phyloP scores from a whole-genome alignment of 2,888 invertebrate genomes.

The Caenorhabditis japonica region DNA sequence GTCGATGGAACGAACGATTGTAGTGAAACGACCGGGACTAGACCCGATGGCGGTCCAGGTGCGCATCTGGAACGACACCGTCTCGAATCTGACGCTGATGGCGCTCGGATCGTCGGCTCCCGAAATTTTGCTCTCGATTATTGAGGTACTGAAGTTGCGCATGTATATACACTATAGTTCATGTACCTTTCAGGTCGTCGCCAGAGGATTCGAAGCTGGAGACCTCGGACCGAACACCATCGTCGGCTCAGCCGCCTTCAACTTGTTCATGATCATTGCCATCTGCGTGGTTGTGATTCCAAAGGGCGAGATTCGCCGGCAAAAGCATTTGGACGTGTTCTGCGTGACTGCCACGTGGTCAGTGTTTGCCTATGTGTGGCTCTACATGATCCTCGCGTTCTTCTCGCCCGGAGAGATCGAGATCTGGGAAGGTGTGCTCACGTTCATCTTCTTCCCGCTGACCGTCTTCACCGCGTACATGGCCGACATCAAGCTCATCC shows the following conservation, averaged over 20 bases:
- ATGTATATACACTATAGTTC: too few relatives aligned
- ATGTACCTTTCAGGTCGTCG: slow-evolving; percentile 79
- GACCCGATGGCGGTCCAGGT: slow-evolving; percentile 88
- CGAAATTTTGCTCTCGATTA: slow-evolving; percentile 95
- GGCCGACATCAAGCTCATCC: slow-evolving; percentile 85
- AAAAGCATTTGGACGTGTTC: slow-evolving; percentile 85
- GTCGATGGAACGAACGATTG: slow-evolving; percentile 89
- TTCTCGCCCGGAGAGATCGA: slow-evolving; percentile 81
- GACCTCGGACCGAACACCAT: slow-evolving; percentile 98
- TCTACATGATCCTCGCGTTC: slow-evolving; percentile 92
- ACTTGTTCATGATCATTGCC: slow-evolving; percentile 96
- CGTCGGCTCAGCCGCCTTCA: slow-evolving; percentile 98
- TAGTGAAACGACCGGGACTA: slow-evolving; percentile 89
- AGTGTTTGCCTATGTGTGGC: slow-evolving; percentile 97
- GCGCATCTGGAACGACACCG: slow-evolving; percentile 98
- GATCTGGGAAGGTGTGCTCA: slow-evolving; percentile 97
- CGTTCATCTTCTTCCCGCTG: slow-evolving; percentile 94
- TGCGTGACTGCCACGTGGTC: slow-evolving; percentile 95
- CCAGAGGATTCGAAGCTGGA: slow-evolving; percentile 93
- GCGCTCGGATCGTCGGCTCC: slow-evolving; percentile 96
- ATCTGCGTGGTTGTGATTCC: slow-evolving; percentile 84
- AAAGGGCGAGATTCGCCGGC: slow-evolving; percentile 72
- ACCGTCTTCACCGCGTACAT: slow-evolving; percentile 96
- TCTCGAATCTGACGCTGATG: slow-evolving; percentile 98
- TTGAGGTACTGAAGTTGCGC: too few relatives aligned